Evolutionary conservation across 1,140 invertebrate species (phyloP), one percentile per base, ranked within the genome.

Genomic region (Drepana arcuata): DNA sequence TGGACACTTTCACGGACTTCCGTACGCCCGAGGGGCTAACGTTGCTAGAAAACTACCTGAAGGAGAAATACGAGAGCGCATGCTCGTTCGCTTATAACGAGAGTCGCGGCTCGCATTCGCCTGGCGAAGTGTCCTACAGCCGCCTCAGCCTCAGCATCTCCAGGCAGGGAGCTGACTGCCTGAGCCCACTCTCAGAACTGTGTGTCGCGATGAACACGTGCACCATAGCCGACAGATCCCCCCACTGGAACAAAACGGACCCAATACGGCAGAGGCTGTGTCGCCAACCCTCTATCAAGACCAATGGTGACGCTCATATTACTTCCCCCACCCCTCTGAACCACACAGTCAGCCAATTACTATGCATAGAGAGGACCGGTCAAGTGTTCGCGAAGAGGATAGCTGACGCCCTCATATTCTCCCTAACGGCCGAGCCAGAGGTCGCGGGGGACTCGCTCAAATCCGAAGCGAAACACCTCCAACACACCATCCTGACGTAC

Each of bases 1-100:
- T 97, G 3, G 88, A 92, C 51, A 86, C 86, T 2, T 95, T 93
- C 67, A 86, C 90, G 4, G 90, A 97, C 79, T 84, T 97, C 1
- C 69, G 88, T 0, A 88, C 88, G 0, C 55, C 79, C 0, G 89
- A 92, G 39, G 95, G 94, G 1, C 80, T 97, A 1, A 50, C 69
- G 0, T 82, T 89, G 18, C 67, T 97, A 0, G 94, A 97, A 73
- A 85, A 86, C 13, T 92, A 92, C 82, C 73, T 97, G 1, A 86
- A 86, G 49, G 75, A 48, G 1, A 83, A 84, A 51, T 83, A 81
- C 52, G 68, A 77, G 9, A 58, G 48, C 2, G 72, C 79, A 0
- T 81, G 67, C 32, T 78, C 78, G 0, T 67, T 72, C 27, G 71
- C 60, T 1, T 73, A 77, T 15, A 68, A 55, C 26, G 74, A 82